These are phyloP conservation scores for Hylaeus anthracinus DNA, from an alignment of 1,140 invertebrate genomes.

Conservation along the genomic window DNA sequence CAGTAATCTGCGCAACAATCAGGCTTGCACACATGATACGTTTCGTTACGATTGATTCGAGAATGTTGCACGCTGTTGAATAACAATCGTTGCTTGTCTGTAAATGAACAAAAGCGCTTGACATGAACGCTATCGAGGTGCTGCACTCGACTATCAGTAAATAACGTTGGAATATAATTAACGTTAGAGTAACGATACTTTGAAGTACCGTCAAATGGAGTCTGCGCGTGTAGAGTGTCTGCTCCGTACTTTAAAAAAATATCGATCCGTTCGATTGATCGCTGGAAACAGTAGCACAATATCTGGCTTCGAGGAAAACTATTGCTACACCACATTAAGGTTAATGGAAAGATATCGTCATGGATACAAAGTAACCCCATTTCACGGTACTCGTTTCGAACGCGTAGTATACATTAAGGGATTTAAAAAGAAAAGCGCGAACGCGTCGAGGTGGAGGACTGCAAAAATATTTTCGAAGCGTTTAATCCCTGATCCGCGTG, in stretches of 20 bases:
- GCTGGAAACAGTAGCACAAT: too few relatives aligned
- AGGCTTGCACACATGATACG: background rate
- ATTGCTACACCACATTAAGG: too few relatives aligned
- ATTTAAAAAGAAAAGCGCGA: too few relatives aligned
- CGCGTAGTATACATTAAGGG: background rate
- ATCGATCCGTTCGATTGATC: too few relatives aligned
- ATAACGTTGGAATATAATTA: slow-evolving; percentile 16
- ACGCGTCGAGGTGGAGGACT: background rate
- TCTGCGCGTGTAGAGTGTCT: too few relatives aligned
- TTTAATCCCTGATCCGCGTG: background rate
- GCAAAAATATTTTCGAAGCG: slow-evolving; percentile 2
- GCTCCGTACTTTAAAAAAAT: too few relatives aligned
- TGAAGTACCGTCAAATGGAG: too few relatives aligned
- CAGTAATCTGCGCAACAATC: slow-evolving; percentile 11
- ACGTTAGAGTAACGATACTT: too few relatives aligned
- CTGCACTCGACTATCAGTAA: slow-evolving; percentile 14
- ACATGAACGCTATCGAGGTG: background rate
- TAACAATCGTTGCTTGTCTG: slow-evolving; percentile 4
- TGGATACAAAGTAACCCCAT: background rate
- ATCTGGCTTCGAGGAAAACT: too few relatives aligned
- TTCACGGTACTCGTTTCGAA: background rate
- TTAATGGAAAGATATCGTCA: too few relatives aligned
- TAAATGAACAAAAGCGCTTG: background rate
- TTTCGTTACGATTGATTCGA: background rate
- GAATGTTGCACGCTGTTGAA: slow-evolving; percentile 1